These are phyloP conservation scores for Ips typographus DNA, from an alignment of 1,140 invertebrate species.

Conservation along the genomic window DNA sequence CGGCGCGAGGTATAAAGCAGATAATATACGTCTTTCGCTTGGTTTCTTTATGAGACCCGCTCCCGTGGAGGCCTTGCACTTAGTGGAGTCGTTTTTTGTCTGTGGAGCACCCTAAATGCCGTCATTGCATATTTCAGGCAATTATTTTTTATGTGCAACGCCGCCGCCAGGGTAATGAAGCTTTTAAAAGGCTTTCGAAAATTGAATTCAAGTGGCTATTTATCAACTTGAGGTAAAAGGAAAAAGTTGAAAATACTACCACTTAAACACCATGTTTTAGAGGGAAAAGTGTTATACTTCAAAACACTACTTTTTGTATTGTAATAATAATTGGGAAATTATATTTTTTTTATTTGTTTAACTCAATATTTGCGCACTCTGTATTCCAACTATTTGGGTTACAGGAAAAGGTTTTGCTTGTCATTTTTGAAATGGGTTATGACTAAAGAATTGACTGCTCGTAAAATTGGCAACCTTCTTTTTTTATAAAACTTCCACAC, in stretches of 20 bases:
- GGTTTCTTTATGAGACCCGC: constrained; percentile 31
- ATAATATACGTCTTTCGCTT: constrained; percentile 29
- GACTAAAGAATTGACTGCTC: too few relatives aligned
- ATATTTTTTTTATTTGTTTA: too few relatives aligned
- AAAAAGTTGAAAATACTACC: neutral
- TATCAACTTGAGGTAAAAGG: neutral
- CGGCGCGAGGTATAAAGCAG: constrained; percentile 35
- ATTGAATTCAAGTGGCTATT: constrained; percentile 11
- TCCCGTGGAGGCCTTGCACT: constrained; percentile 7
- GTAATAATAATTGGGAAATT: too few relatives aligned
- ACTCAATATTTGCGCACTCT: too few relatives aligned
- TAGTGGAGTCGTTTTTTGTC: constrained; percentile 25
- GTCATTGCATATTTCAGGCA: constrained; percentile 18
- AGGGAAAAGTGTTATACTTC: too few relatives aligned
- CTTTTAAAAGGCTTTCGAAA: constrained; percentile 10
- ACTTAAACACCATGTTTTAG: too few relatives aligned
- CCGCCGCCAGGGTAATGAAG: constrained; percentile 11
- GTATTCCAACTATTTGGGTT: too few relatives aligned
- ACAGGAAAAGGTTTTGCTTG: too few relatives aligned
- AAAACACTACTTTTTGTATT: too few relatives aligned
- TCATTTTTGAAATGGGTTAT: too few relatives aligned
- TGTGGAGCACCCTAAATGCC: constrained; percentile 3
- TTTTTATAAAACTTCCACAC: too few relatives aligned
- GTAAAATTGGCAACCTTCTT: too few relatives aligned
- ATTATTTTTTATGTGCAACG: constrained; percentile 22